phyloP scores from a whole-genome alignment of 1,140 invertebrate genomes.

The Drosophila mauritiana region DNA sequence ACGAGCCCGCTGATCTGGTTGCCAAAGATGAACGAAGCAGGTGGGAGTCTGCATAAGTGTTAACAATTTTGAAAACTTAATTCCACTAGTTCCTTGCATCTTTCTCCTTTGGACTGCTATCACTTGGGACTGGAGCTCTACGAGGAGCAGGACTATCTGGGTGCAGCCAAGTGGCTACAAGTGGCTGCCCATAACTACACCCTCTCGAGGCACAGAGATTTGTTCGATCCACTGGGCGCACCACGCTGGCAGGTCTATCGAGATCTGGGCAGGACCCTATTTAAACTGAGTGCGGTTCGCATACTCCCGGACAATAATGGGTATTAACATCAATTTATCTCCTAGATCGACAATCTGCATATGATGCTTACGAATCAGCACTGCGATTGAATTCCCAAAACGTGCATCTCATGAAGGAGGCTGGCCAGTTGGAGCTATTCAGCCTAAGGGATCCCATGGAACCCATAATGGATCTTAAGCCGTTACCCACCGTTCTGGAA shows the following conservation, averaged over 20 bases:
- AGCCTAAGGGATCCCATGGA: neutral
- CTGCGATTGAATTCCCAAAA: conserved; percentile 5
- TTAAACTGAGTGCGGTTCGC: conserved; percentile 26
- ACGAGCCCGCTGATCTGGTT: conserved; percentile 20
- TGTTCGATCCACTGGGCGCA: conserved; percentile 25
- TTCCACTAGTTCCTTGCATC: conserved; percentile 11
- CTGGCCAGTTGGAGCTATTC: conserved; percentile 1
- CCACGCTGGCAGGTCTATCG: conserved; percentile 35
- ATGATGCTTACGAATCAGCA: conserved; percentile 9
- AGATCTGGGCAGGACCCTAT: conserved; percentile 32
- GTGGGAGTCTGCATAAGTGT: neutral
- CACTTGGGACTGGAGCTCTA: conserved; percentile 42
- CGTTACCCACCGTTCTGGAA: neutral
- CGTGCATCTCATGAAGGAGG: conserved; percentile 18
- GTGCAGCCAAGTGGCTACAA: conserved; percentile 44
- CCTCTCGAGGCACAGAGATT: conserved; percentile 2
- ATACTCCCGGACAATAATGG: neutral
- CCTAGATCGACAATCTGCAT: conserved; percentile 13
- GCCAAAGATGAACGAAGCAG: conserved; percentile 1
- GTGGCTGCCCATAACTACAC: conserved; percentile 37
- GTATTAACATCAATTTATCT: neutral
- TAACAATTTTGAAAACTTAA: neutral
- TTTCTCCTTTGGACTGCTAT: conserved; percentile 51
- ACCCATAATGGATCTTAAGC: neutral
- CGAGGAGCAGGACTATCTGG: conserved; percentile 19